These are phyloP conservation scores for Peromyscus aztecus DNA, from an alignment of 2,797 vertebrate genomes.

Conservation along the genomic window DNA sequence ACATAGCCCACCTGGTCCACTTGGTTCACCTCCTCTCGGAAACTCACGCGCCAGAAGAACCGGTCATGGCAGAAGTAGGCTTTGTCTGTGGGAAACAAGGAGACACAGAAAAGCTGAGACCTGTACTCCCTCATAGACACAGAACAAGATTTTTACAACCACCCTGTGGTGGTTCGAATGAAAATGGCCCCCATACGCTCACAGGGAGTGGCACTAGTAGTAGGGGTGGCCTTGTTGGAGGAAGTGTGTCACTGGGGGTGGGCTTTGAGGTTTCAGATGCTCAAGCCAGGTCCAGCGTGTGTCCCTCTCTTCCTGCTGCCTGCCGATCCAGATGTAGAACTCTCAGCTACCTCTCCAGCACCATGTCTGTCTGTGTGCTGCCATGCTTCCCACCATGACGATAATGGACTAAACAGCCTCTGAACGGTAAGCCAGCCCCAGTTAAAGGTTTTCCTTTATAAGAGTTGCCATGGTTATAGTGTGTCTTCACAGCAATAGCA, in stretches of 20 bases:
- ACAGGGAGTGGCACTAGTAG: not conserved
- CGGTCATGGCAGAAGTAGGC: conserved; percentile 93
- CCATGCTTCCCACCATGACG: not conserved
- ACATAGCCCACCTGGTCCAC: conserved; percentile 95
- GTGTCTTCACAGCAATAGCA: not conserved
- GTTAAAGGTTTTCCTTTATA: not conserved
- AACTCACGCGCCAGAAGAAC: conserved; percentile 96
- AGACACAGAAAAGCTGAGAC: not conserved
- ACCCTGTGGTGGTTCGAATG: not conserved
- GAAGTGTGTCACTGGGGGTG: not conserved
- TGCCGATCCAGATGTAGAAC: not conserved
- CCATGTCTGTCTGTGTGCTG: no score
- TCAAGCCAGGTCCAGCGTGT: not conserved
- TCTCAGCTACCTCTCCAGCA: not conserved
- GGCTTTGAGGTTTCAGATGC: not conserved
- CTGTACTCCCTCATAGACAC: not conserved
- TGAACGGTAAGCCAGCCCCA: not conserved
- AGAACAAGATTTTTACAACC: not conserved
- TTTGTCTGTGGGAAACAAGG: conserved; percentile 87
- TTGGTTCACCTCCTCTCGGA: conserved; percentile 91
- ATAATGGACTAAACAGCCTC: not conserved
- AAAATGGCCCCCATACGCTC: not conserved
- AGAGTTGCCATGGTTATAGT: not conserved
- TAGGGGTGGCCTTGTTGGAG: not conserved
- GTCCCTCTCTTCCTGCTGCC: not conserved